Evolutionary conservation across 1,140 invertebrate species (phyloP), one percentile per base, ranked within the genome.

Genomic region (Drosophila guanche): DNA sequence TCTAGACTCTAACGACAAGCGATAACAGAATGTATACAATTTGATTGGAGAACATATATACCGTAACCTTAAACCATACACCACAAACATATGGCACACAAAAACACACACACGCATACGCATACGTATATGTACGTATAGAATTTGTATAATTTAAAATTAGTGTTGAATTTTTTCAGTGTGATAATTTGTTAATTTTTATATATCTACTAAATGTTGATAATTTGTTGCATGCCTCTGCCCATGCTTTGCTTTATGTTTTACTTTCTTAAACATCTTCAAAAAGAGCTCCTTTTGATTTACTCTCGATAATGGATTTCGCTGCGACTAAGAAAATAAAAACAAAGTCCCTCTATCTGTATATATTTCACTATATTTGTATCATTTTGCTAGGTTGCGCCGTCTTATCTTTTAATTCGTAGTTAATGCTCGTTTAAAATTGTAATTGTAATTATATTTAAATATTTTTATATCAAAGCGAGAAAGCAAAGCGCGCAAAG

Each of bases 91-190:
- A 57, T 53, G 67, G 58, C 54, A 75, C 50, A 61, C 54, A 76
- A 46, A 53, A 51, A 56, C 67, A 62, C 46, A 70, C 42, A 77
- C 37, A 43, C 40, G 27, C 37, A 43, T 29, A 61, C 37, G 58
- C 40, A 46, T n/a, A 42, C 42, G 27, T 41, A 58, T 58, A 67
- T 33, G 23, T 42, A 52, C 71, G 71, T 72, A 62, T 55, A 50
- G 46, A 50, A 63, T 33, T 14, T 71, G 79, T 75, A 76, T 63
- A 69, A 69, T 86, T 76, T 86, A 77, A 80, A 89, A 62, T 76
- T 84, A 89, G 79, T 89, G 84, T 89, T 89, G 85, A 85, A 88
- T 83, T 89, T 88, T 78, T 88, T 88, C 83, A 88, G 83, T 88
- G 83, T 88, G 83, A 88, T 88, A 88, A 88, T 88, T 88, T 88